Evolutionary conservation across 2,888 invertebrate species (phyloP), one percentile per base, ranked within the genome.

Genomic region (Calliphora vomitoria): DNA sequence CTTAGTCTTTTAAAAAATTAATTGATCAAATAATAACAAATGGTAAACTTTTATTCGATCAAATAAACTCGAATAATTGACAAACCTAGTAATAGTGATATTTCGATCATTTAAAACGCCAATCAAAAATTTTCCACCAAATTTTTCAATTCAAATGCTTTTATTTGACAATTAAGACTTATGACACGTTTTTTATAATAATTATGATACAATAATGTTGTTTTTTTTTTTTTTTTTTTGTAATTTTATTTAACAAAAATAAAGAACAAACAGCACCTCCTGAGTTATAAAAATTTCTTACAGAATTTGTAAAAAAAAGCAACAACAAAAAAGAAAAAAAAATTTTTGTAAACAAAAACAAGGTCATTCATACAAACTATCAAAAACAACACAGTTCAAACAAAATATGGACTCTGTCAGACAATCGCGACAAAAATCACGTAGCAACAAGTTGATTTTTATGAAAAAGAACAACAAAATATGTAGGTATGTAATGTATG

Each of bases 381-480:
- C 66, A 62, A 62, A 47, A 80, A 50, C 8, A 50, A 38, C 18
- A 53, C 8, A 60, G 64, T 69, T 75, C 86, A 86, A 88, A 88
- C 5, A 50, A 31, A 85, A 66, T 35, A 25, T 68, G 64, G 47
- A 44, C 74, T 62, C 55, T 72, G 31, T n/a, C 20, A 62, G 41
- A 66, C 58, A 76, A 35, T 82, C 87, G 88, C 66, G 85, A 83
- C 85, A 87, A 88, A 87, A 20, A 79, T 75, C 88, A 88, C 88
- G 86, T 88, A 87, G 88, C 85, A 87, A 87, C 83, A 87, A 62
- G 60, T 74, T 50, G 3, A 71, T 71, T 80, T 75, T 55, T 50
- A 55, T 35, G 55, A 84, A 66, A 55, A 38, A 53, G 5, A 25
- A 35, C 53, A n/a, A 53, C 64, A 62, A 64, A 50, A 50, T 50